Percentiles rank a stretch among this genome's conserved stretches.
Evolutionary conservation across 2,797 vertebrate genomes (phyloP).

Genomic region (Pseudocheirus occidentalis): DNA sequence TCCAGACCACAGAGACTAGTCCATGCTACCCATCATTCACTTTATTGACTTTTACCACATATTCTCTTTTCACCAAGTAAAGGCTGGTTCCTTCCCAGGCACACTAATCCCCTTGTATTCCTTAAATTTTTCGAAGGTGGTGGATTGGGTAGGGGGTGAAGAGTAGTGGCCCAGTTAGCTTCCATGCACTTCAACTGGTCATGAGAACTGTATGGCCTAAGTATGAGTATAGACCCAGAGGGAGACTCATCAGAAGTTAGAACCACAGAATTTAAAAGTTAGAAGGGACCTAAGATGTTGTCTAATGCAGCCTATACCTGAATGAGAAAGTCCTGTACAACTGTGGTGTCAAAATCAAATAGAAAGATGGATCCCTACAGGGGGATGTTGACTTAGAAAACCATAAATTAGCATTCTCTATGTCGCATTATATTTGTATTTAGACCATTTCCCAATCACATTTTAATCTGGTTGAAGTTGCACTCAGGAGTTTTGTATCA

Average conservation of each 20-base stretch:
- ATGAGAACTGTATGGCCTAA: background rate
- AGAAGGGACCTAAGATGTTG: background rate
- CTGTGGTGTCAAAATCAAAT: background rate
- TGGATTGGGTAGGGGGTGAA: no score
- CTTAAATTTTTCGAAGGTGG: background rate
- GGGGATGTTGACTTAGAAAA: background rate
- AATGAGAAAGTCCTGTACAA: background rate
- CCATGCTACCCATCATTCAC: background rate
- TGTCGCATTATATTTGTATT: background rate
- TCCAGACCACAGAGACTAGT: background rate
- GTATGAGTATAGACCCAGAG: background rate
- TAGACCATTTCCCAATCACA: background rate
- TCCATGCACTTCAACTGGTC: background rate
- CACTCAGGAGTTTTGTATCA: background rate
- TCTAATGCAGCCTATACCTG: background rate
- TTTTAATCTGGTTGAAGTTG: background rate
- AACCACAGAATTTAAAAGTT: background rate
- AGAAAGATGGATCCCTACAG: background rate
- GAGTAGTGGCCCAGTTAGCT: background rate
- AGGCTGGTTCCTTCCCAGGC: background rate
- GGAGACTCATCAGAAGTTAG: background rate
- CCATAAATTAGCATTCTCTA: background rate
- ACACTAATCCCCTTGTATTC: background rate
- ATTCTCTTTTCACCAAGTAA: background rate
- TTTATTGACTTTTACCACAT: background rate